Base-by-base conservation (phyloP, 2,113 vertebrate genomes). In the Collichthys lucidus region DNA sequence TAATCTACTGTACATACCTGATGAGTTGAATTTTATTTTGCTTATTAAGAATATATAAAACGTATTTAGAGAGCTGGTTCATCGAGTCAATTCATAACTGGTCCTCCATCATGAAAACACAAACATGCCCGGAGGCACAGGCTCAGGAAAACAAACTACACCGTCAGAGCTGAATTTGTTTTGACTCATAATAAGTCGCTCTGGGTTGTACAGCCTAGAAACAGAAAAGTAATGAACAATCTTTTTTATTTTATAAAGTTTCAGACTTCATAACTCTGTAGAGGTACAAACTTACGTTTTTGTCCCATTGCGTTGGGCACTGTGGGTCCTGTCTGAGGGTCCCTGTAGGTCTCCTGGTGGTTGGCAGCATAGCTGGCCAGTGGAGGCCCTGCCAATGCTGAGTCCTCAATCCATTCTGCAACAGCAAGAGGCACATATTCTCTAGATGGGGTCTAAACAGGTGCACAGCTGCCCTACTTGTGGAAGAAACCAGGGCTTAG, bases 361-460 rank as follows among this genome's bases (percentile, higher is more conserved):
- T 95, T 97, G 84, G 96, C 85, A 88, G 96, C 93, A 74, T 96
- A 97, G 91, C 89, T 96, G 92, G 96, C 91, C 87, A 95, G 92
- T 10, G 97, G 96, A 83, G 96, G 95, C 73, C 96, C 96, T 63
- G 97, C 92, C 87, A 96, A 94, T 22, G 96, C 92, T 19, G 95
- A 96, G 66, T 98, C 97, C 92, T 98, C 98, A 74, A 97, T 96
- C 98, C 98, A 99, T 92, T 99, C 98, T 99, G 89, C 59, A 94
- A 95, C 80, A 89, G 90, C 78, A 94, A 94, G 83, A 94, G 65
- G 75, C 68, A 91, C 63, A 91, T 26, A 14, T 84, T 91, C 84
- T 92, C 86, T 88, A 88, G 89, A 82, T 61, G 19, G 84, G 73
- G 72, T 74, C 71, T 56, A 26, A 35, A 79, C 79, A 84, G 71